These are phyloP conservation scores for Pongo pygmaeus DNA, from an alignment of 2,113 vertebrate genomes.

Conservation along the genomic window DNA sequence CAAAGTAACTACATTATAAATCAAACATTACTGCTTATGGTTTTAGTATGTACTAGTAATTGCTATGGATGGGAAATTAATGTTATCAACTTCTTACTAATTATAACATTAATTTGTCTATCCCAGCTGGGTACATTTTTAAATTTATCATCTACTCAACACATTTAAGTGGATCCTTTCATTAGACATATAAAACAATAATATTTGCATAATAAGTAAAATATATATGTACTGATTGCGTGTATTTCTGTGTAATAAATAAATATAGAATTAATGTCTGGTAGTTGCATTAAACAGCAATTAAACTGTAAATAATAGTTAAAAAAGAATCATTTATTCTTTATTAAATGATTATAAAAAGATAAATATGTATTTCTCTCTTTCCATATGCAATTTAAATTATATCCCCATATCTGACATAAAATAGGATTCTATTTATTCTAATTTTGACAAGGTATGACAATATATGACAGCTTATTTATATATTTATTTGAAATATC, in stretches of 20 bases:
- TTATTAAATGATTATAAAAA: too few relatives aligned
- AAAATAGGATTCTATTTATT: background rate
- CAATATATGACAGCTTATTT: background rate
- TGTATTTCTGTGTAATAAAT: background rate
- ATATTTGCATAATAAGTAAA: background rate
- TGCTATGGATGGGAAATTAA: background rate
- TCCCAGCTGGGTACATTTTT: background rate
- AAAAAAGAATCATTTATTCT: background rate
- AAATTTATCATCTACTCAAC: background rate
- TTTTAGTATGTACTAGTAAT: background rate
- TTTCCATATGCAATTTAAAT: background rate
- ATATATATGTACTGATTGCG: background rate
- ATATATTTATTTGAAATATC: background rate
- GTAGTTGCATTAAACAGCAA: background rate
- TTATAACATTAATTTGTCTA: background rate
- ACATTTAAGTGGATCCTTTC: background rate
- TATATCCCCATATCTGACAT: background rate
- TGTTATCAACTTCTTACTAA: background rate
- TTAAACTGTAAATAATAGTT: background rate
- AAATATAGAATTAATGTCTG: background rate
- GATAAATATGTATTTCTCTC: background rate
- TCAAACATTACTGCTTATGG: background rate
- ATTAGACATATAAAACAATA: background rate
- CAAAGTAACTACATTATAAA: background rate
- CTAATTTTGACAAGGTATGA: background rate